Conservation (phyloP, 2,888 invertebrate genomes). For the Andrena trimmerana region DNA sequence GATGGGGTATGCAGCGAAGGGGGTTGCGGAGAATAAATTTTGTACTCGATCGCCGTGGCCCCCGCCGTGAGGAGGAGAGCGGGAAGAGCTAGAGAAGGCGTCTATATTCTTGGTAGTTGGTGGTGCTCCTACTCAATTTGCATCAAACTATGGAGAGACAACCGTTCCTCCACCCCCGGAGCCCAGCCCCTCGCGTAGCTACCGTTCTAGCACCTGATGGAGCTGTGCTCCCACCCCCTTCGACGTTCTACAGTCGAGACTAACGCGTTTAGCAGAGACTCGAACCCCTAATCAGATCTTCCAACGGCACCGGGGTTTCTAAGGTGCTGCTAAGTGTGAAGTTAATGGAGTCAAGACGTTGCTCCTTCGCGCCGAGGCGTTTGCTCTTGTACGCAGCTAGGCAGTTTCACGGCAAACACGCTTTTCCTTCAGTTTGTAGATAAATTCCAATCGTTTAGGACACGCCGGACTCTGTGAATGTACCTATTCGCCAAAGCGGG, state of each 20-base stretch:
- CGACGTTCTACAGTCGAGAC: slow-evolving; percentile 77
- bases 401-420: not conserved
- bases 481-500: not conserved
- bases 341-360: slow-evolving; percentile 84
- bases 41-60: slow-evolving; percentile 77
- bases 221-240: slow-evolving; percentile 64
- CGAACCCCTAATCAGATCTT: slow-evolving; percentile 85
- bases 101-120: slow-evolving; percentile 72
- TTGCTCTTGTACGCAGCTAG: slow-evolving; percentile 26
- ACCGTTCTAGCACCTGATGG: slow-evolving; percentile 70
- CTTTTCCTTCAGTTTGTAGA: not conserved
- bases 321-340: slow-evolving; percentile 84
- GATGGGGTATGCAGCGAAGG: slow-evolving; percentile 50
- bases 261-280: slow-evolving; percentile 85
- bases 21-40: slow-evolving; percentile 78
- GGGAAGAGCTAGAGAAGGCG: slow-evolving; percentile 54
- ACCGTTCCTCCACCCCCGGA: slow-evolving; percentile 52
- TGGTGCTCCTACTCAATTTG: slow-evolving; percentile 82
- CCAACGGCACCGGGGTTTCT: slow-evolving; percentile 75
- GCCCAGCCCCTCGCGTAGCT: slow-evolving; percentile 39
- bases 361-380: slow-evolving; percentile 51
- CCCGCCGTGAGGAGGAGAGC: slow-evolving; percentile 56
- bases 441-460: not conserved
- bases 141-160: slow-evolving; percentile 80
- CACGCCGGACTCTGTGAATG: not conserved